Evolutionary conservation across 2,888 invertebrate species (phyloP).

Genomic region (Stictocephala bisonia): DNA sequence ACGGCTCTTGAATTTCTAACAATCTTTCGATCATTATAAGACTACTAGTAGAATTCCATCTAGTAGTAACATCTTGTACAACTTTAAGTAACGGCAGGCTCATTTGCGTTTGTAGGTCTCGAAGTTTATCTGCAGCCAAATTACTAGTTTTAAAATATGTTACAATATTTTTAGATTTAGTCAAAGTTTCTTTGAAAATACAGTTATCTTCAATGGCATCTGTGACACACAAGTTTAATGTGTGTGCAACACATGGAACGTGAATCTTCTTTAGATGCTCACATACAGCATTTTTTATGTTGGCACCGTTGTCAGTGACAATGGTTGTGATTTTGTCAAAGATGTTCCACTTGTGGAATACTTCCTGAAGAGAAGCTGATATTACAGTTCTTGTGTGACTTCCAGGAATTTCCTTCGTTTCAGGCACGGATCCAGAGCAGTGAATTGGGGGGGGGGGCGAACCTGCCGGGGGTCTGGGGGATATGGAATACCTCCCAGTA

Average conservation of each 20-base stretch:
- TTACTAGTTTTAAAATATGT: conserved; percentile 28
- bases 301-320: conserved; percentile 59
- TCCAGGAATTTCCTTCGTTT: conserved; percentile 54
- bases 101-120: conserved; percentile 19
- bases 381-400: conserved; percentile 53
- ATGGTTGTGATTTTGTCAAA: conserved; percentile 57
- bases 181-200: neutral
- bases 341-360: conserved; percentile 58
- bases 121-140: conserved; percentile 26
- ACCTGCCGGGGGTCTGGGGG: no score
- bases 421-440: no score
- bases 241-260: conserved; percentile 59
- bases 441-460: no score
- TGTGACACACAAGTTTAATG: conserved; percentile 50
- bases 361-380: conserved; percentile 46
- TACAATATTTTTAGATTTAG: conserved; percentile 2
- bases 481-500: no score
- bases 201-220: neutral
- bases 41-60: conserved; percentile 3
- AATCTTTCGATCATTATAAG: neutral
- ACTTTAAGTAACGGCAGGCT: conserved; percentile 8
- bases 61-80: neutral
- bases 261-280: conserved; percentile 57
- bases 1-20: neutral
- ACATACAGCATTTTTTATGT: conserved; percentile 58